Evolutionary conservation across 2,113 vertebrate genomes (phyloP), one percentile per base, ranked within the genome.

Genomic region (Trochalopteron elliotii): DNA sequence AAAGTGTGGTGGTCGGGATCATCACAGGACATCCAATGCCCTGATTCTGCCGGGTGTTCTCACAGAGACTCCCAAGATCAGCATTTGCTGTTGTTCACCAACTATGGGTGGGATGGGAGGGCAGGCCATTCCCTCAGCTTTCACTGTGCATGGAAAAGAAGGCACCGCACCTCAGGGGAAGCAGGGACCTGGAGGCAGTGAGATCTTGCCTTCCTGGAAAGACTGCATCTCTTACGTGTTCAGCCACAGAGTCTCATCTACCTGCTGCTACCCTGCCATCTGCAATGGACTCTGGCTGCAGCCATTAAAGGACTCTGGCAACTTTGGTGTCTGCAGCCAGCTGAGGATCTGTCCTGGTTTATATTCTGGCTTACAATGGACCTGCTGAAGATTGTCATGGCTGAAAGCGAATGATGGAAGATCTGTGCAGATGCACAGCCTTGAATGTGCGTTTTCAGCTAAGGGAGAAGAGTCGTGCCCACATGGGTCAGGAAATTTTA

Each of bases 401-500:
- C 56, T 92, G n/a, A 84, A 84, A 35, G 92, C 78, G 72, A 27
- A 42, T 84, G 87, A 87, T 49, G 15, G 83, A 94, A 92, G 56
- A 82, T 40, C 44, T 69, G 20, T 75, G 80, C 64, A 71, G 72
- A 94, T 18, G 25, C 64, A 89, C 39, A 89, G 69, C n/a, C 60
- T 40, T 94, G 76, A 89, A 87, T n/a, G 39, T 68, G 74, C 82
- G 69, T 71, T 94, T 94, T 76, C 61, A 79, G 57, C n/a, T 83
- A 60, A 75, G 60, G 40, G 31, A 94, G n/a, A 45, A 50, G 52
- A 95, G n/a, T 39, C 3, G 12, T 91, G 61, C 83, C 31, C 57
- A 78, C 63, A 56, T 50, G 57, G 89, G 81, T 79, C 83, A 79
- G 80, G 77, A 85, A 94, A 80, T 83, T 83, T 91, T 57, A 93